These are phyloP conservation scores for Pollenia griseotomentosa DNA, from an alignment of 2,888 invertebrate species.

Conservation along the genomic window DNA sequence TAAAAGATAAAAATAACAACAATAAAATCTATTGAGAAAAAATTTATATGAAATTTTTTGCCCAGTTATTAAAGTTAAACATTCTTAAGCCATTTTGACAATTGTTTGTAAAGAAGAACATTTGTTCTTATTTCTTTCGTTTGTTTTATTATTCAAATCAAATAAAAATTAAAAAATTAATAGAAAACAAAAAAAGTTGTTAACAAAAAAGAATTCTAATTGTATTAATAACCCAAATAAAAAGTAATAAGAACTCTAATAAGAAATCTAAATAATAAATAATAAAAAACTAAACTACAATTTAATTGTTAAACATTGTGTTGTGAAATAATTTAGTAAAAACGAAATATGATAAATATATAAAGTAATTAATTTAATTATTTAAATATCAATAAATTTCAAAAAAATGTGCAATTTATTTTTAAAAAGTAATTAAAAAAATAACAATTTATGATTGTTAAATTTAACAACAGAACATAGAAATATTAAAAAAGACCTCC, in stretches of 20 bases:
- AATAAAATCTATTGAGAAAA: conserved; percentile 10
- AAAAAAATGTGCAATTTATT: conserved; percentile 71
- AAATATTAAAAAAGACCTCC: not conserved
- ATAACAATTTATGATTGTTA: not conserved
- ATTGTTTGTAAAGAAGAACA: conserved; percentile 4
- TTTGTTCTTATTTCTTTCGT: conserved; percentile 24
- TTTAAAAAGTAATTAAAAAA: conserved; percentile 65
- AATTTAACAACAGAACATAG: conserved; percentile 25
- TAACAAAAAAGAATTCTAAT: not conserved
- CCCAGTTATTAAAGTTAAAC: not conserved
- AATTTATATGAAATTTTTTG: not conserved
- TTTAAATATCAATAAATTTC: conserved; percentile 16
- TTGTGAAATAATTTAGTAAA: conserved; percentile 70
- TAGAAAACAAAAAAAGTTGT: not conserved
- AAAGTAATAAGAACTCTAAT: conserved; percentile 8
- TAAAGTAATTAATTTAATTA: conserved; percentile 32
- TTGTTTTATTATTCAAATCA: conserved; percentile 19
- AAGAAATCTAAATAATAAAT: conserved; percentile 43
- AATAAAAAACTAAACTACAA: conserved; percentile 61
- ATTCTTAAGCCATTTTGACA: conserved; percentile 22
- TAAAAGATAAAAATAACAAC: conserved; percentile 4
- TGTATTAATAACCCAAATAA: conserved; percentile 41
- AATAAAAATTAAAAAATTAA: conserved; percentile 1
- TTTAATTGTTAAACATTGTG: conserved; percentile 70
- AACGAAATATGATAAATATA: conserved; percentile 28